phyloP scores from a whole-genome alignment of 2,888 invertebrate genomes.

The Drosophila borborema region DNA sequence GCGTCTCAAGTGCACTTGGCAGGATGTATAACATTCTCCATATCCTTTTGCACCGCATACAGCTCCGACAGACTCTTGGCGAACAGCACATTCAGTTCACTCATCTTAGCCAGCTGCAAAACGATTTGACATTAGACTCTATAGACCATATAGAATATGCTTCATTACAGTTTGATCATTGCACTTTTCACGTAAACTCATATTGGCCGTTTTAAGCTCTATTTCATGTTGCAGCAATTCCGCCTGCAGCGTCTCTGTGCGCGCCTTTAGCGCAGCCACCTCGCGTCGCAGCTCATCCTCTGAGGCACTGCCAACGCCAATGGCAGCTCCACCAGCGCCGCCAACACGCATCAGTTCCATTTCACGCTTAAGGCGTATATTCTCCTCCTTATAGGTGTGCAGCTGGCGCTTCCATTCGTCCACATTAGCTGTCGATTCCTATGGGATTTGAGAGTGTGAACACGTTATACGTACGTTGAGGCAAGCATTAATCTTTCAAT shows the following conservation, averaged over 20 bases:
- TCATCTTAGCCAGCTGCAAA: constrained; percentile 83
- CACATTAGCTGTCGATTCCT: constrained; percentile 96
- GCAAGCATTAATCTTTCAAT: not conserved
- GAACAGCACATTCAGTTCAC: constrained; percentile 83
- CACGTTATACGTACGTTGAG: not conserved
- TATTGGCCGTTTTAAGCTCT: constrained; percentile 88
- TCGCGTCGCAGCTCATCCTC: constrained; percentile 92
- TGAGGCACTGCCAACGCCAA: constrained; percentile 86
- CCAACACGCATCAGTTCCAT: constrained; percentile 89
- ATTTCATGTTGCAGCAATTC: constrained; percentile 94
- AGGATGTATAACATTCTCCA: constrained; percentile 85
- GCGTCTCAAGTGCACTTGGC: constrained; percentile 85
- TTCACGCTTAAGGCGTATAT: constrained; percentile 92
- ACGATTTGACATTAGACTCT: not conserved
- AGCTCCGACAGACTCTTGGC: constrained; percentile 84
- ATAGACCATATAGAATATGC: not conserved
- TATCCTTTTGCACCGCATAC: constrained; percentile 85
- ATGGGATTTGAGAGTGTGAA: not conserved
- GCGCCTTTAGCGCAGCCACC: constrained; percentile 90
- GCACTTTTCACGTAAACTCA: constrained; percentile 84
- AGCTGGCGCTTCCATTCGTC: constrained; percentile 99
- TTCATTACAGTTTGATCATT: constrained; percentile 91
- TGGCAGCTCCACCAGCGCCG: constrained; percentile 85
- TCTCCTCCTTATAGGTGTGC: constrained; percentile 96
- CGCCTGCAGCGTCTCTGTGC: constrained; percentile 92